Conservation (phyloP, 2,797 vertebrate species). For the Pseudocheirus occidentalis region DNA sequence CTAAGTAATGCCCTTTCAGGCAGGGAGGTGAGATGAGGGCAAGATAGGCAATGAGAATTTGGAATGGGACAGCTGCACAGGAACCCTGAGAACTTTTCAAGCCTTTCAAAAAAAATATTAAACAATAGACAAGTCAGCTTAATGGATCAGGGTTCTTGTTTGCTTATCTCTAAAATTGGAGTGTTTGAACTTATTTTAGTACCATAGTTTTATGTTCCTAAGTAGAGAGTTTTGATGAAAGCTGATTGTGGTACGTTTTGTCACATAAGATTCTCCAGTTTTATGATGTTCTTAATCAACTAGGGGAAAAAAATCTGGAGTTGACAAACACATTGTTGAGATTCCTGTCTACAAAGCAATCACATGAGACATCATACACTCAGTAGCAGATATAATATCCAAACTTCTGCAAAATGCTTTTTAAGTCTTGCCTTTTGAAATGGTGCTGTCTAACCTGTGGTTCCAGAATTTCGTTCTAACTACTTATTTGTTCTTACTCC, state of each 20-base stretch:
- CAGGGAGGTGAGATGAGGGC: not conserved
- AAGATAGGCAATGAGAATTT: not conserved
- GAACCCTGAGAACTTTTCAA: not conserved
- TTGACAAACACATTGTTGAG: not conserved
- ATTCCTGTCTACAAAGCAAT: constrained; percentile 4
- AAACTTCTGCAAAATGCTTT: constrained; percentile 15
- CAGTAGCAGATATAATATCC: not conserved
- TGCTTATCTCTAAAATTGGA: not conserved
- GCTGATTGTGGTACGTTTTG: not conserved
- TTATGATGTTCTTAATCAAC: not conserved
- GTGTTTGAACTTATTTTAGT: not conserved
- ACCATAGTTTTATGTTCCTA: not conserved
- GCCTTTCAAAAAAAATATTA: not conserved
- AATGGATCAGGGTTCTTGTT: not conserved
- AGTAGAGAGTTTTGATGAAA: not conserved
- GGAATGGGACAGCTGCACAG: not conserved
- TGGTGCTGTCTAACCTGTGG: not conserved
- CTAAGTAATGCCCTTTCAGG: not conserved
- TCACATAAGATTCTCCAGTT: not conserved
- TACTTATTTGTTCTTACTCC: not conserved
- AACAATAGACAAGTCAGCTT: not conserved
- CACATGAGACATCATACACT: not conserved
- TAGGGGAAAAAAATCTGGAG: not conserved
- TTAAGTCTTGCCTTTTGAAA: not conserved
- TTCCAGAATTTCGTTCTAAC: not conserved